These are phyloP conservation scores for Petrocephalus sullivani DNA, from an alignment of 2,797 vertebrate species.

Conservation along the genomic window DNA sequence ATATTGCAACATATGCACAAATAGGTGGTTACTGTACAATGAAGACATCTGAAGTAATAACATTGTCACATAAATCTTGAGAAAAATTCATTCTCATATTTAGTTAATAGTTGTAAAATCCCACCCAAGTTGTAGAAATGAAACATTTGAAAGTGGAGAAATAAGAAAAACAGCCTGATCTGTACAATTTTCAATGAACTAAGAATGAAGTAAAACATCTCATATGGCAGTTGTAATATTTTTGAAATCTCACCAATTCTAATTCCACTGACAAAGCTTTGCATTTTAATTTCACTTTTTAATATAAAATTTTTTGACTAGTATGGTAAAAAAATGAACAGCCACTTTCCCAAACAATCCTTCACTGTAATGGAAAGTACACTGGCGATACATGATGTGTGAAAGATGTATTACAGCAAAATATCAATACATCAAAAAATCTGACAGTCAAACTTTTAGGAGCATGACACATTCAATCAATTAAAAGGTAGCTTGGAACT, in stretches of 20 bases:
- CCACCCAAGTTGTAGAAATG: not conserved
- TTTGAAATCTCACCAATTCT: not conserved
- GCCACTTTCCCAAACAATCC: slow-evolving; percentile 51
- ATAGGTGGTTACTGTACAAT: not conserved
- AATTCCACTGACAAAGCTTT: not conserved
- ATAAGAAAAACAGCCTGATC: not conserved
- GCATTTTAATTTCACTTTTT: not conserved
- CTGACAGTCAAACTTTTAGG: slow-evolving; percentile 52
- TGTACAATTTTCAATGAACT: not conserved
- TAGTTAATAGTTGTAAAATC: not conserved
- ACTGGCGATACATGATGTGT: slow-evolving; percentile 45
- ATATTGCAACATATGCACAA: not conserved
- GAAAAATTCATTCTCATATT: not conserved
- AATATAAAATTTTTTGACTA: not conserved
- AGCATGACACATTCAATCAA: slow-evolving; percentile 53
- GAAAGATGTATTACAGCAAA: slow-evolving; percentile 56
- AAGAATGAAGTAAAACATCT: not conserved
- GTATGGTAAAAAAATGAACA: slow-evolving; percentile 34
- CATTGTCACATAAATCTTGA: not conserved
- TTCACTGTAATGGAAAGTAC: slow-evolving; percentile 61
- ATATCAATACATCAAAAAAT: slow-evolving; percentile 60
- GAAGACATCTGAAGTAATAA: not conserved
- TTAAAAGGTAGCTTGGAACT: slow-evolving; percentile 30
- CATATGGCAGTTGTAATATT: not conserved
- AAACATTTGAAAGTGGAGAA: not conserved